Conservation (phyloP, 2,888 invertebrate genomes). For the Hypercompe scribonia region DNA sequence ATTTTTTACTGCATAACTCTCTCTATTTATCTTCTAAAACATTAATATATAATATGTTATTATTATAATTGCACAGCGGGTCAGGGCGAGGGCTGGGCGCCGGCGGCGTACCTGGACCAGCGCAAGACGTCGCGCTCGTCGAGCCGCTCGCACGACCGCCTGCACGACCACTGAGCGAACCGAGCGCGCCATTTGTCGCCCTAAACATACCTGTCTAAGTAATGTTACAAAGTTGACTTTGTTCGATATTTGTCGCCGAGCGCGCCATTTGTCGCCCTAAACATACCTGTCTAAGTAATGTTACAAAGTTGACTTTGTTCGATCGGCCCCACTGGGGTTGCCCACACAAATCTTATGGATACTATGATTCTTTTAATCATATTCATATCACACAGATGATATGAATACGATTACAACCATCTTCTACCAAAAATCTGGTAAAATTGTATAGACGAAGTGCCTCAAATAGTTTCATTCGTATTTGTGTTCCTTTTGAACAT, state of each 20-base stretch:
- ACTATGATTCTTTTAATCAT: neutral
- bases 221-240: slow-evolving; percentile 20
- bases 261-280: neutral
- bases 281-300: slow-evolving; percentile 21
- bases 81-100: slow-evolving; percentile 96
- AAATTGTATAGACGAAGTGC: slow-evolving; percentile 44
- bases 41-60: neutral
- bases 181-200: neutral
- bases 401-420: slow-evolving; percentile 39
- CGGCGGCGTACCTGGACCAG: slow-evolving; percentile 96
- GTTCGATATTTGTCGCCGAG: no score
- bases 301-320: slow-evolving; percentile 17
- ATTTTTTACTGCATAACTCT: neutral
- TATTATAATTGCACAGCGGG: slow-evolving; percentile 74
- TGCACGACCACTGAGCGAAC: slow-evolving; percentile 78
- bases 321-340: neutral
- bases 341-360: neutral
- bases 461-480: slow-evolving; percentile 49
- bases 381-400: slow-evolving; percentile 15
- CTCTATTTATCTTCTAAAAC: neutral
- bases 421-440: slow-evolving; percentile 32
- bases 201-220: slow-evolving; percentile 18
- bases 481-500: slow-evolving; percentile 37
- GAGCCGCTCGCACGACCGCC: slow-evolving; percentile 88
- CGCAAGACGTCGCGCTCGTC: slow-evolving; percentile 92